Conservation (phyloP, 2,113 vertebrate species). For the Formicarius rufipectus region DNA sequence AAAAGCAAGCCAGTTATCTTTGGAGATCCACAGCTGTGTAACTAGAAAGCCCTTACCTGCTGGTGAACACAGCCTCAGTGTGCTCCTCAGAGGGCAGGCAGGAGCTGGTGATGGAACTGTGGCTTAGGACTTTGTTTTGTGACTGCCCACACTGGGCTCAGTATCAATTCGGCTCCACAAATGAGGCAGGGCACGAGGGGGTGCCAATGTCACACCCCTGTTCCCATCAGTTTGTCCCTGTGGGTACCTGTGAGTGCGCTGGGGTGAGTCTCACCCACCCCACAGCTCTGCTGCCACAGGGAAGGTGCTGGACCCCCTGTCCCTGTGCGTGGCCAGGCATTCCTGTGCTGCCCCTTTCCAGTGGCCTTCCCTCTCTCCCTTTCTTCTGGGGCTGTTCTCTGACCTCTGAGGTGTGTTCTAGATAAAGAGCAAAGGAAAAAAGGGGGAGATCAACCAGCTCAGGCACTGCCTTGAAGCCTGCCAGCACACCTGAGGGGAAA, state of each 20-base stretch:
- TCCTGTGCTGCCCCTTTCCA: background rate
- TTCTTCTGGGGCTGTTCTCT: background rate
- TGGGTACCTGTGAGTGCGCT: background rate
- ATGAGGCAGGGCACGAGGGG: background rate
- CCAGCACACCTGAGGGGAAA: background rate
- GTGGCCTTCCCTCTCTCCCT: fast-evolving
- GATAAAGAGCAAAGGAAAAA: background rate
- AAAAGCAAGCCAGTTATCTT: background rate
- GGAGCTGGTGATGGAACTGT: background rate
- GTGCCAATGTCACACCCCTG: background rate
- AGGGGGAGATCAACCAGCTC: background rate
- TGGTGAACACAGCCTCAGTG: background rate
- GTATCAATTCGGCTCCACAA: background rate
- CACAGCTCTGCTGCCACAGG: fast-evolving
- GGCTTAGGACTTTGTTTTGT: background rate
- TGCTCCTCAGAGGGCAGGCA: background rate
- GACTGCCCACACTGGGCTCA: fast-evolving
- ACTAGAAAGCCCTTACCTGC: background rate
- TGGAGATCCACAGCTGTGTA: background rate
- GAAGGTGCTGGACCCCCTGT: too few species aligned
- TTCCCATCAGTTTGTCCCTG: fast-evolving
- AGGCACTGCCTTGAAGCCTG: background rate
- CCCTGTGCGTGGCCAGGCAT: fast-evolving
- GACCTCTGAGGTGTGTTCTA: background rate
- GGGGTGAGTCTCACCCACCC: fast-evolving